Evolutionary conservation across 2,113 vertebrate genomes (phyloP).

Genomic region (Oreochromis spilurus): DNA sequence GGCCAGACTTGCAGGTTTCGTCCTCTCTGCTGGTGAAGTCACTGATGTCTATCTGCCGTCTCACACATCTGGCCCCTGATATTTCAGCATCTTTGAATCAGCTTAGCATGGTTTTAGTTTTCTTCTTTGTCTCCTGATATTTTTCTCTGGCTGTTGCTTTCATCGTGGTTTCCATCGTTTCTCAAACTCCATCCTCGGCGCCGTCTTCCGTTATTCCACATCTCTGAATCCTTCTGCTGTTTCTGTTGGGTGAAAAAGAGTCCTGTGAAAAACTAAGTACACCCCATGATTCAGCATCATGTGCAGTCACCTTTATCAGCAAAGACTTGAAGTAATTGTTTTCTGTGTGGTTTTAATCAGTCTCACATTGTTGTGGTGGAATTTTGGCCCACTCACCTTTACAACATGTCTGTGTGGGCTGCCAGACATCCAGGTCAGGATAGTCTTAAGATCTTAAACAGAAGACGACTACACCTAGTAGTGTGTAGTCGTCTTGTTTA

Average conservation of each 20-base stretch:
- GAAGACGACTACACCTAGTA: not conserved
- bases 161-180: not conserved
- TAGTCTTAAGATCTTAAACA: not conserved
- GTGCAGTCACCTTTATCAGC: not conserved
- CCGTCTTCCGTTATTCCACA: not conserved
- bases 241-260: not conserved
- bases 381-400: not conserved
- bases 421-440: not conserved
- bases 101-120: not conserved
- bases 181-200: not conserved
- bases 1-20: not conserved
- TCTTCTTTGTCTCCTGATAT: not conserved
- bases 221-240: not conserved
- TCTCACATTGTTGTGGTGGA: not conserved
- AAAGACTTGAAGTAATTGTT: not conserved
- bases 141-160: not conserved
- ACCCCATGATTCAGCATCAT: not conserved
- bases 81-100: not conserved
- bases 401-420: not conserved
- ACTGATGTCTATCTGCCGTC: constrained; percentile 27
- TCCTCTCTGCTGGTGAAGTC: not conserved
- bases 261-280: not conserved
- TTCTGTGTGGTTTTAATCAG: not conserved
- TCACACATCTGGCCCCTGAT: not conserved
- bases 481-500: too few relatives aligned